phyloP scores from a whole-genome alignment of 2,888 invertebrate species.

The Scotopteryx bipunctaria region DNA sequence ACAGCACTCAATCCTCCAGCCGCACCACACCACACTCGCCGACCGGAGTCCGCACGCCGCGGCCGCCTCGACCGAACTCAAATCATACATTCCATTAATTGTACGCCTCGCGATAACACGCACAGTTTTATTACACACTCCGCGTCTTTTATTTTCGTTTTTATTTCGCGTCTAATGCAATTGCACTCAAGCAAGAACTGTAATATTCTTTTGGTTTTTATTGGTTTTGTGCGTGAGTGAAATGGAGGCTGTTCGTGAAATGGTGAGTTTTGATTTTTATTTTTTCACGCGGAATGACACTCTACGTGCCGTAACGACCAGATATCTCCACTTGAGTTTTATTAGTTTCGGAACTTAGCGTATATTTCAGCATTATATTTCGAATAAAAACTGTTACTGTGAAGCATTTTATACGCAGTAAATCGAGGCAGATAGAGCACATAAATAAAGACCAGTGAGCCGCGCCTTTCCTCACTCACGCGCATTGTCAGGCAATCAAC shows the following conservation, averaged over 20 bases:
- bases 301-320: conserved; percentile 33
- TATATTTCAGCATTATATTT: conserved; percentile 24
- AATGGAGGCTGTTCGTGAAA: conserved; percentile 56
- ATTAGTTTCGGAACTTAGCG: conserved; percentile 30
- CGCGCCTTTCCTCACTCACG: conserved; percentile 49
- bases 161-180: conserved; percentile 79
- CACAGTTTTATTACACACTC: conserved; percentile 65
- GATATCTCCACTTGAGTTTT: conserved; percentile 34
- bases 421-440: conserved; percentile 14
- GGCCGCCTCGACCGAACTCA: conserved; percentile 50
- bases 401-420: conserved; percentile 14
- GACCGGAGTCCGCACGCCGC: conserved; percentile 55
- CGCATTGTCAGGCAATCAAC: conserved; percentile 77
- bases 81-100: conserved; percentile 77
- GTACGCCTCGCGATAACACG: conserved; percentile 72
- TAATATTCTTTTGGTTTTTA: conserved; percentile 71
- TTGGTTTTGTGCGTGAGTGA: conserved; percentile 73
- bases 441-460: conserved; percentile 30
- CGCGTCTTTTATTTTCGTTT: conserved; percentile 73
- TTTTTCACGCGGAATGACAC: conserved; percentile 31
- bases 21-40: conserved; percentile 51
- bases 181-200: conserved; percentile 74
- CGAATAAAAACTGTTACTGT: not conserved
- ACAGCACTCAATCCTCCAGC: conserved; percentile 24
- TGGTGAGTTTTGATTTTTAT: conserved; percentile 61